These are phyloP conservation scores for Phylloscopus whistleri DNA, from an alignment of 2,113 vertebrate genomes.

Conservation along the genomic window DNA sequence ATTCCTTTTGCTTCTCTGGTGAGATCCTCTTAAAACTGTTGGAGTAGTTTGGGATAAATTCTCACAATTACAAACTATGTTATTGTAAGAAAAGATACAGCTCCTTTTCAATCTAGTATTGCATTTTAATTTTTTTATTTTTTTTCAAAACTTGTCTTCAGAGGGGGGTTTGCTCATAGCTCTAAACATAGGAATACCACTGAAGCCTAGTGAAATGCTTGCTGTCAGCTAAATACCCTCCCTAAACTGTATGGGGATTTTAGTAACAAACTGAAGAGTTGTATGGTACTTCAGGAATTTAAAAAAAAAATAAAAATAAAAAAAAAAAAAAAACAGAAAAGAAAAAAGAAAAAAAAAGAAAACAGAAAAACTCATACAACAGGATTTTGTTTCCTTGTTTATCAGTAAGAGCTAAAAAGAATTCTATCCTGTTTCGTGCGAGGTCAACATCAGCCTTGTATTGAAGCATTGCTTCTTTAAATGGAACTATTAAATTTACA, in stretches of 20 bases:
- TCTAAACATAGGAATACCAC: background rate
- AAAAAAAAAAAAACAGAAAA: no score
- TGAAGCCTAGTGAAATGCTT: background rate
- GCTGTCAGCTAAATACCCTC: background rate
- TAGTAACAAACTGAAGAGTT: constrained; percentile 25
- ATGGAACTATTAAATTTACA: background rate
- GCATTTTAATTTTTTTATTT: background rate
- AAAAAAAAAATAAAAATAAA: no score
- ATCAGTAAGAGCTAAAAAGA: background rate
- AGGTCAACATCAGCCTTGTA: constrained; percentile 18
- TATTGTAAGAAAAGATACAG: background rate
- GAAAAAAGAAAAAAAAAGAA: no score
- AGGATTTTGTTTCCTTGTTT: background rate
- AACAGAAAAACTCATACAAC: background rate
- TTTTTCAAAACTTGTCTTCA: background rate
- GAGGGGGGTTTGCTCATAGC: background rate
- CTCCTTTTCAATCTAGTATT: background rate
- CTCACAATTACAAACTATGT: background rate
- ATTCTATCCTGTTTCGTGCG: background rate
- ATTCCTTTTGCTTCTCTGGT: constrained; percentile 14
- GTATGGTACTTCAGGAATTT: background rate
- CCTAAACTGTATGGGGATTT: background rate
- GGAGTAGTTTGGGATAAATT: background rate
- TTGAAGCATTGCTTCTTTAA: constrained; percentile 17
- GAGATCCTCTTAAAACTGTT: background rate